These are phyloP conservation scores for Limnothrissa miodon DNA, from an alignment of 2,113 vertebrate species.

Conservation along the genomic window DNA sequence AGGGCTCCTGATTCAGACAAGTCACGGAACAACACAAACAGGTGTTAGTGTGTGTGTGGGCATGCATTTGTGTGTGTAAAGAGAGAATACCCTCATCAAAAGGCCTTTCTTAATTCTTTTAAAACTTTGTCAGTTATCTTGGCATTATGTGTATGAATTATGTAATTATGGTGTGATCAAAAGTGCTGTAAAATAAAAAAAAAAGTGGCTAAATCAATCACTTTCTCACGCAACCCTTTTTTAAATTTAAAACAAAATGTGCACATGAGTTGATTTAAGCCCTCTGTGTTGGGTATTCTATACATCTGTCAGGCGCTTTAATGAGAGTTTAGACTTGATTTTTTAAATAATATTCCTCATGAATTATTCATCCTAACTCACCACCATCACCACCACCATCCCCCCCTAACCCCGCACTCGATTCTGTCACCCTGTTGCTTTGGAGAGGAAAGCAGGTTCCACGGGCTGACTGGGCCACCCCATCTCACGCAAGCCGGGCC, in stretches of 20 bases:
- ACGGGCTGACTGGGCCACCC: constrained; percentile 40
- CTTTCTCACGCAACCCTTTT: background rate
- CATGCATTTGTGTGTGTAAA: background rate
- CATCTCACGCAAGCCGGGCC: constrained; percentile 62
- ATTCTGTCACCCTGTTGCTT: constrained; percentile 50
- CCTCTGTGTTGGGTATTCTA: constrained; percentile 21
- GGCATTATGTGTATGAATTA: too few relatives aligned
- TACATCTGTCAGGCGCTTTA: constrained; percentile 22
- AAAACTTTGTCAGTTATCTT: background rate
- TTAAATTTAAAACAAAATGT: background rate
- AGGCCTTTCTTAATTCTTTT: background rate
- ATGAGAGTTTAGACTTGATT: constrained; percentile 49
- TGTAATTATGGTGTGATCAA: background rate
- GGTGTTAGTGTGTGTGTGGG: background rate
- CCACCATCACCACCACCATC: constrained; percentile 3
- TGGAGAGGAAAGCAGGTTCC: constrained; percentile 33
- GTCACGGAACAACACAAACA: background rate
- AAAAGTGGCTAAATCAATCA: background rate
- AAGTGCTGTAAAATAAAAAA: background rate
- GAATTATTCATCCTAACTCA: constrained; percentile 65
- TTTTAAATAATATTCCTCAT: constrained; percentile 63
- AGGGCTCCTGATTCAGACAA: background rate
- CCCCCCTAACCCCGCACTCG: constrained; percentile 37
- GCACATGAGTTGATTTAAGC: background rate
- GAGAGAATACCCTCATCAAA: background rate